Evolutionary conservation across 2,797 vertebrate genomes (phyloP).

Genomic region (Hypotaenidia philippensis): DNA sequence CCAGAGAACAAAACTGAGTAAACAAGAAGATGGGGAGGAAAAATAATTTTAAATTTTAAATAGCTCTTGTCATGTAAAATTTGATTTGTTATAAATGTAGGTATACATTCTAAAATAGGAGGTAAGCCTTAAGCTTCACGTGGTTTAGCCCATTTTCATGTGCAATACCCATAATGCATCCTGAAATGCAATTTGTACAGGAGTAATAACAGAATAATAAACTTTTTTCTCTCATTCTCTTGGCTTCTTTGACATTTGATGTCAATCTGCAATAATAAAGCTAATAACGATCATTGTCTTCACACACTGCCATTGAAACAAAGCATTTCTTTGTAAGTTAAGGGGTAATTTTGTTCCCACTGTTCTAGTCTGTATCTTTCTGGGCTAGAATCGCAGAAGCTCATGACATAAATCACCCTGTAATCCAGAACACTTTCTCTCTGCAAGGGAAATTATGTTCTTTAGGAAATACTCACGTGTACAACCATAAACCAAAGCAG

Average conservation of each 20-base stretch:
- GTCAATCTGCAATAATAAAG: conserved; percentile 57
- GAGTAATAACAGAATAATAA: conserved; percentile 37
- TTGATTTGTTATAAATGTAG: neutral
- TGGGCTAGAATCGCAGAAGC: conserved; percentile 3
- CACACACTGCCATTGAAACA: conserved; percentile 18
- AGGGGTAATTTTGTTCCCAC: conserved; percentile 25
- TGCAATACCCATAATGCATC: neutral
- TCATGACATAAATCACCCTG: neutral
- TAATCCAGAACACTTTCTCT: conserved; percentile 12
- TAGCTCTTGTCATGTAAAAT: neutral
- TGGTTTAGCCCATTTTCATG: conserved; percentile 7
- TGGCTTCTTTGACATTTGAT: conserved; percentile 37
- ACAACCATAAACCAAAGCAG: conserved; percentile 3
- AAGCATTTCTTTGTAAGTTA: conserved; percentile 26
- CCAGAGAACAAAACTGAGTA: neutral
- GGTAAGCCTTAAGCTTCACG: neutral
- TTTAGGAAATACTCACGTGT: neutral
- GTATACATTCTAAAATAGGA: conserved; percentile 7
- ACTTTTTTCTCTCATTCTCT: conserved; percentile 17
- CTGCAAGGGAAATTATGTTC: neutral
- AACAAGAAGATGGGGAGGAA: neutral
- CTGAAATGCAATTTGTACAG: conserved; percentile 28
- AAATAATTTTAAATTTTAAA: neutral
- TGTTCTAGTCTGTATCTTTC: conserved; percentile 4
- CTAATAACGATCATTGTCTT: conserved; percentile 42